Conservation (phyloP, 1,140 invertebrate genomes). For the Zaprionus gabonicus region DNA sequence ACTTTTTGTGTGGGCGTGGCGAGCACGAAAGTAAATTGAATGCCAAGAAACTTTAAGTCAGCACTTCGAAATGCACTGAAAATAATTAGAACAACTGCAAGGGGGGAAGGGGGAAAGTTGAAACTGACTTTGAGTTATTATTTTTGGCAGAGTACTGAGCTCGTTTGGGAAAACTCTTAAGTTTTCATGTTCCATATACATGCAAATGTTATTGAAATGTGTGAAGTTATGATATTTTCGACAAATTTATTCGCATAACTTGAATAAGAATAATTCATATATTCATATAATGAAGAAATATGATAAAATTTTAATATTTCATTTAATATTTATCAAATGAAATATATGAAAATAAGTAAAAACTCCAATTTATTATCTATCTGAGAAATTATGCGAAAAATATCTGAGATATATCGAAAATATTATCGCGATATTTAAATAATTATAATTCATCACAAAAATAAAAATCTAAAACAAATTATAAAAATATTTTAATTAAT, state of each 20-base stretch:
- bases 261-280: too few relatives aligned
- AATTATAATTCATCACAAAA: too few relatives aligned
- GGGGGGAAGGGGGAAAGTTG: background rate
- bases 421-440: background rate
- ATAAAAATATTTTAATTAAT: too few relatives aligned
- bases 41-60: background rate
- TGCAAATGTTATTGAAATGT: background rate
- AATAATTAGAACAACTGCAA: background rate
- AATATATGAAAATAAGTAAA: too few relatives aligned
- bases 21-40: background rate
- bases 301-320: too few relatives aligned
- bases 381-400: too few relatives aligned
- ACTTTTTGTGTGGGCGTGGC: background rate
- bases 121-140: background rate
- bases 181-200: background rate
- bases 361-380: too few relatives aligned
- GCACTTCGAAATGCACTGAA: slow-evolving; percentile 6
- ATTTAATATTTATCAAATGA: too few relatives aligned
- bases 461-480: background rate
- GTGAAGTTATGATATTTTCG: background rate
- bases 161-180: background rate
- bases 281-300: too few relatives aligned
- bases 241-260: too few relatives aligned
- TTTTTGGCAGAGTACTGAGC: background rate
- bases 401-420: background rate